Base-by-base conservation (phyloP, 2,888 invertebrate genomes). In the Steinernema hermaphroditum region DNA sequence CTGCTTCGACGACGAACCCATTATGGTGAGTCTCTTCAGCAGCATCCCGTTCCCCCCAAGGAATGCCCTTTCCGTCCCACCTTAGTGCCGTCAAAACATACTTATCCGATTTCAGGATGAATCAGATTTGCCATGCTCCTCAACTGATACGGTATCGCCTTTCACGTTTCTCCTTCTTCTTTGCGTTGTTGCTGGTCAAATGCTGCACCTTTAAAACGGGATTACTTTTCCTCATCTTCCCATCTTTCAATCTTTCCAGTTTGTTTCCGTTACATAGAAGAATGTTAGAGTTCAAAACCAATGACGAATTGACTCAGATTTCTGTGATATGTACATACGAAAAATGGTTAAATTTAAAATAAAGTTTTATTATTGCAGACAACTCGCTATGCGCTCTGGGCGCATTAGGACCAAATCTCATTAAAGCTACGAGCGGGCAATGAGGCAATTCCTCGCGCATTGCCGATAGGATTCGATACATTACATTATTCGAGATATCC, bases 41-140 rank as follows among this genome's bases (percentile, higher is more conserved):
- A 9, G 43, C 43, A 14, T 16, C 43, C 14, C 43, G 43, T 41
- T 16, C 43, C 46, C 22, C n/a, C 22, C 46, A 2, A 9, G 32
- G 32, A n/a, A n/a, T n/a, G n/a, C n/a, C n/a, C n/a, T n/a, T n/a
- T n/a, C n/a, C n/a, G n/a, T n/a, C n/a, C 16, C 62, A 29, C 62
- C 32, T 24, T 62, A 12, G 62, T 46, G 46, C 16, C 62, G 62
- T 62, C 62, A 62, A 62, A 62, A 62, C 62, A 62, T 32, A 62
- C 29, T 62, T 62, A 62, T 49, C 43, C 27, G 32, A 44, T 74
- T 74, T 54, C 41, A 75, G 74, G 74, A 75, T 34, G 74, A 75
- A 72, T 75, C 74, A 27, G 37, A 54, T 2, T 68, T 72, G 14
- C 72, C 72, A 24, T 75, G 76, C 71, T 74, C 74, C 19, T 32